Base-by-base conservation (phyloP, 1,140 invertebrate genomes). In the Drosophila novamexicana region DNA sequence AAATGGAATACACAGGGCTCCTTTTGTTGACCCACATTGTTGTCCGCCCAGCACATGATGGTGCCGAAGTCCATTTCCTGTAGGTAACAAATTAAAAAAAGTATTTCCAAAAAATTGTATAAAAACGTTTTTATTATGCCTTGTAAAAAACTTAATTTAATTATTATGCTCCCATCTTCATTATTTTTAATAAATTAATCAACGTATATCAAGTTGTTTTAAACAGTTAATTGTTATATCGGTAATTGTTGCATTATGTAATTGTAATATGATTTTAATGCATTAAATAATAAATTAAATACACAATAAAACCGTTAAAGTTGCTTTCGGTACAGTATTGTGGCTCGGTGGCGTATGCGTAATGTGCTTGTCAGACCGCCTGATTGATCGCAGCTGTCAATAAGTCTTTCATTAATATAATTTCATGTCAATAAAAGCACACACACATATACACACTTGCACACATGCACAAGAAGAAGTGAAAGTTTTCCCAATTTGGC, bases 1-100 rank as follows among this genome's bases (percentile, higher is more conserved):
- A 96, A 94, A 88, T 95, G 95, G 92, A 95, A 96, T 57, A 96
- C 94, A 92, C 96, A 96, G 0, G 96, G 95, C 59, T 96, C 95
- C 52, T 91, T 90, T 86, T 96, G 95, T 62, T 93, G 93, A 6
- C 96, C 96, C 40, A 95, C 94, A 59, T 94, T 92, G 91, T 96
- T 96, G 67, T 93, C 93, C 2, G 94, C 95, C 93, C 94, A 95
- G 79, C 95, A 96, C 91, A 95, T 94, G 29, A 96, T 94, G 34
- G 95, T 95, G 61, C 96, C 96, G 89, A 96, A 96, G 89, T 96
- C 96, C 80, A 95, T 92, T 91, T 94, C 94, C 91, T 92, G 84
- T 16, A 86, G 76, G 62, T 71, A 59, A 18, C 32, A 59, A 59
- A 36, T 45, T 42, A 57, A 36, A 18, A 18, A 37, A 54, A 29